phyloP scores from a whole-genome alignment of 1,140 invertebrate genomes.

The Cephus cinctus region DNA sequence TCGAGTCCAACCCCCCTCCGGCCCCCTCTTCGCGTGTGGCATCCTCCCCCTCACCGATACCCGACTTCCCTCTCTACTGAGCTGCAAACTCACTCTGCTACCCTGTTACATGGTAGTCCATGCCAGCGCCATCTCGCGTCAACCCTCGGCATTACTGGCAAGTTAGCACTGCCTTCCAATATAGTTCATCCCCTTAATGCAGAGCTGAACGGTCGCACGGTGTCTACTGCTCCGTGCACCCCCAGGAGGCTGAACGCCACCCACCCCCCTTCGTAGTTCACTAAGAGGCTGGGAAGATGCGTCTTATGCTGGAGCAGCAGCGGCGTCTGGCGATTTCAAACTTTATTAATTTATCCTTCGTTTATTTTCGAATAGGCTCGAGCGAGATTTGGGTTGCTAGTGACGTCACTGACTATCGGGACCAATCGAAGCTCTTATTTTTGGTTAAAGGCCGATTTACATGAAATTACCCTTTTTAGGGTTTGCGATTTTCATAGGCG shows the following conservation, averaged over 20 bases:
- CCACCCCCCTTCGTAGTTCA: neutral
- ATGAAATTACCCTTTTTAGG: no score
- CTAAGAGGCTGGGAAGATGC: neutral
- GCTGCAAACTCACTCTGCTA: neutral
- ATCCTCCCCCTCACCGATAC: neutral
- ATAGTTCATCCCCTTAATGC: no score
- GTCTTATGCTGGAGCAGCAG: neutral
- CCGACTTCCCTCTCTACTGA: neutral
- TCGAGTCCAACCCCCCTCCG: neutral
- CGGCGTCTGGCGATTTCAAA: neutral
- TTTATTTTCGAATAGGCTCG: neutral
- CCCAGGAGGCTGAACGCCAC: neutral
- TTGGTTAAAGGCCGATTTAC: no score
- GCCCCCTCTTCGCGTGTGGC: neutral
- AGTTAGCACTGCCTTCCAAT: no score
- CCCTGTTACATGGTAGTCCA: neutral
- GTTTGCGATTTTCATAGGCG: no score
- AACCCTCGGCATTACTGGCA: no score
- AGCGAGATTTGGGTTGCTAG: neutral
- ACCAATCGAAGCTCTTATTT: no score
- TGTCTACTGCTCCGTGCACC: neutral
- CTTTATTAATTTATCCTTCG: slow-evolving; percentile 1
- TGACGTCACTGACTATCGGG: no score
- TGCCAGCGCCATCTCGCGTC: no score
- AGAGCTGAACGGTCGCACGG: neutral